Evolutionary conservation across 2,113 vertebrate genomes (phyloP), one percentile per base, ranked within the genome.

Genomic region (Scortum barcoo): DNA sequence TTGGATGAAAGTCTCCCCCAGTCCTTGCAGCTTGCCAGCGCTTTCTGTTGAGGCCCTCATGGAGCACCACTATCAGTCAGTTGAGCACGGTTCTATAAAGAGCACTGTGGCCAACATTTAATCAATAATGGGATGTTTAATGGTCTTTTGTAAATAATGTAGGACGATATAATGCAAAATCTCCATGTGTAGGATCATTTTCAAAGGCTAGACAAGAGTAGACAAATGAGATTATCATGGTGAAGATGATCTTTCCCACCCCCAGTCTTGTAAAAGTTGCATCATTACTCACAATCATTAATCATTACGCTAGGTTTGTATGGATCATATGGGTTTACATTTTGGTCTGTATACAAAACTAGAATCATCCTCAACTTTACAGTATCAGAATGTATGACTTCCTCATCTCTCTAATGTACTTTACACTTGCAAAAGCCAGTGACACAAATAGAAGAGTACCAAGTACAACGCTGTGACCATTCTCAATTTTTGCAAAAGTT

Each of bases 1-100:
- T 86, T 91, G 88, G 90, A 93, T 93, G 86, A 89, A 91, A 87
- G 86, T 91, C 78, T 83, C 71, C 60, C 72, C 57, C 44, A 70
- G 70, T 86, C 61, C 40, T 62, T 65, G 57, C 79, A 80, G 86
- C 88, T 72, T 92, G 84, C 90, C 86, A 89, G 72, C 17, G 19
- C 83, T 89, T 89, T 90, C 85, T 91, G 75, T 71, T 66, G 69
- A 78, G 83, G 57, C 84, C 69, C 72, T 83, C 57, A 5, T 82
- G 80, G 54, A 80, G 79, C 48, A 75, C 70, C 38, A 22, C 66
- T 40, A 81, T 90, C 78, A 73, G 58, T 87, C 79, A 79, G 76
- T 48, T 72, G 44, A 85, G 70, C 51, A 51, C 22, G 38, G 44
- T 69, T 72, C 60, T 57, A 20, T 68, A 69, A 70, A 86, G 75